Base-by-base conservation (phyloP, 2,888 invertebrate genomes). In the Entomobrya proxima region DNA sequence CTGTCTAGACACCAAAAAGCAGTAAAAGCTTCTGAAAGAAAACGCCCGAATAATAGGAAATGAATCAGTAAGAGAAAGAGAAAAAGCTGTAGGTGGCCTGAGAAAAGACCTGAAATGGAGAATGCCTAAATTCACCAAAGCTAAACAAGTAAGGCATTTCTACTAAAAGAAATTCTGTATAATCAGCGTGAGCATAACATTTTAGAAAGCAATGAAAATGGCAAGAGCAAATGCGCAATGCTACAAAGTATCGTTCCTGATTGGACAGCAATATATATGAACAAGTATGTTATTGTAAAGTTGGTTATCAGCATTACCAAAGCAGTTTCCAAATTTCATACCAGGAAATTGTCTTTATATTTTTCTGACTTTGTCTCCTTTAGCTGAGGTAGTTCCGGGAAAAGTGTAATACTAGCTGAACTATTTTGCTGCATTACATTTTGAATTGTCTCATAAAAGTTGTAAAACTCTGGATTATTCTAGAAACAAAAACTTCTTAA, bases 1-100 rank as follows among this genome's bases (percentile, higher is more conserved):
- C 67, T 67, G 79, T 67, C 79, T 79, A 44, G 47, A 78, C 61
- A 67, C 40, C 21, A 32, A 2, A 52, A 67, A 67, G 35, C 58
- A 76, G 76, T 58, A 58, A 27, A 50, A 32, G 72, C 37, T 32
- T n/a, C n/a, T n/a, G n/a, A n/a, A n/a, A 52, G 52, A 37, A 79
- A 67, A 79, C 58, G 35, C 13, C 40, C 37, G 72, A 72, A 72
- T 72, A 80, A 69, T 72, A n/a, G 72, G 1, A 21, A 72, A 55
- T 55, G 72, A 72, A 69, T 72, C 40, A 52, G 0, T 58, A 50
- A 18, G 44, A 79, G 24, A 50, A 11, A 74, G 44, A 44, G 64
- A 32, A 69, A 61, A 47, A 44, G 15, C 64, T 21, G 78, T 76
- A 76, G 55, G 76, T 58, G 58, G 76, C 21, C 76, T 15, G 21